Evolutionary conservation across 2,888 invertebrate genomes (phyloP), one percentile per base, ranked within the genome.

Genomic region (Slavum lentiscoides): DNA sequence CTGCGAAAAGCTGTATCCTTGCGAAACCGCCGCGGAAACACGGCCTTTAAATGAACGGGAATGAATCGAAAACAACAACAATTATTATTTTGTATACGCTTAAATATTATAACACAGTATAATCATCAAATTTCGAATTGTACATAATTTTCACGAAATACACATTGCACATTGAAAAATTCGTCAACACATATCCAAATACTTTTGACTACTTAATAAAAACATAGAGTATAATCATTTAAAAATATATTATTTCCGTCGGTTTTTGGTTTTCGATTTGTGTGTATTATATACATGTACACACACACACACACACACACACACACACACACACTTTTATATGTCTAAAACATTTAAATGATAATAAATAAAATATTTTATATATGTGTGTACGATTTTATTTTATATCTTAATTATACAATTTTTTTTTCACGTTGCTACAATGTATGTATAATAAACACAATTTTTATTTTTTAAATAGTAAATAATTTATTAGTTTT

Each of bases 161-260:
- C 72, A 72, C 77, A 77, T 80, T 80, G 80, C 72, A 72, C 80
- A 80, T 80, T 80, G 70, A 72, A 72, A 80, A 80, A 80, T 80
- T 80, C 80, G 80, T 80, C 64, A 62, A 80, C 70, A 80, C 80
- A 80, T 80, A 62, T 72, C 70, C 80, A 64, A 64, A 2, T 80
- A 72, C 66, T 80, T 80, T 80, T 58, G 72, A 80, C 80, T 80
- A 30, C 30, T 30, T 30, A 80, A 80, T 64, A 80, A 80, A 80
- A 80, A 80, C 64, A 80, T 80, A 43, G 7, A 9, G 62, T 70
- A 77, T 77, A 80, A 80, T 80, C 64, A 66, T 70, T 69, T 62
- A 80, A 80, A 72, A 72, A 72, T 80, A 80, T 72, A 72, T 72
- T 62, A 70, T 77, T 70, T 70, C 19, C 37, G 49, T 55, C 55